phyloP scores from a whole-genome alignment of 2,888 invertebrate genomes.

The Clostera curtula region DNA sequence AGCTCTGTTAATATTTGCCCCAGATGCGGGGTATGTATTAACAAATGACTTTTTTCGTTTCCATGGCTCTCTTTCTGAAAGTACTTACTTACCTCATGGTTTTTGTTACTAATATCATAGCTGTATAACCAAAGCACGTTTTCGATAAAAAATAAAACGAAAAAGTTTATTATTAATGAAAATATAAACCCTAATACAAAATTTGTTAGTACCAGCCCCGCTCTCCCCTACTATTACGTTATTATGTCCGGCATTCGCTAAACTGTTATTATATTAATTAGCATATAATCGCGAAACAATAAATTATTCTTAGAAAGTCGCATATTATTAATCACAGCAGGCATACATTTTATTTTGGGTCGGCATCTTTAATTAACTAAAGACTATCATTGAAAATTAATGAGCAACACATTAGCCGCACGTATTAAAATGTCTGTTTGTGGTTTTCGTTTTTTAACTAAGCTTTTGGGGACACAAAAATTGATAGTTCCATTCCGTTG shows the following conservation, averaged over 20 bases:
- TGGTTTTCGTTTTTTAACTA: slow-evolving; percentile 44
- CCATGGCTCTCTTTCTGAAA: no score
- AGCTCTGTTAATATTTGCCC: no score
- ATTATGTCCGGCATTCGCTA: slow-evolving; percentile 23
- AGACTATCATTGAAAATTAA: slow-evolving; percentile 39
- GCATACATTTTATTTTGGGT: slow-evolving; percentile 12
- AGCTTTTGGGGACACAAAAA: slow-evolving; percentile 52
- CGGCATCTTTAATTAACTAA: slow-evolving; percentile 18
- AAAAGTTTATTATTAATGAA: no score
- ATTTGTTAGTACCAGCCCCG: no score
- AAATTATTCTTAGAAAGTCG: slow-evolving; percentile 22
- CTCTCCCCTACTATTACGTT: slow-evolving; percentile 29
- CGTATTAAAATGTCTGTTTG: slow-evolving; percentile 34
- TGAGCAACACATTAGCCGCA: slow-evolving; percentile 31
- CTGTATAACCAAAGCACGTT: no score
- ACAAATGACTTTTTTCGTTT: no score
- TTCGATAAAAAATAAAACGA: no score
- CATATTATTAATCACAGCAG: background rate
- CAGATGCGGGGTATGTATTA: no score
- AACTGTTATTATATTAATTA: slow-evolving; percentile 35
- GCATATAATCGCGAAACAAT: slow-evolving; percentile 33
- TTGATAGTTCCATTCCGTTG: slow-evolving; percentile 62
- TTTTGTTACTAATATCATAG: no score
- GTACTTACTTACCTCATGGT: no score
- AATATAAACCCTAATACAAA: no score